A percentile compares a stretch with the other conserved stretches of the same genome.
These are phyloP conservation scores for Batillaria attramentaria DNA, from an alignment of 1,140 invertebrate genomes.

Conservation along the genomic window DNA sequence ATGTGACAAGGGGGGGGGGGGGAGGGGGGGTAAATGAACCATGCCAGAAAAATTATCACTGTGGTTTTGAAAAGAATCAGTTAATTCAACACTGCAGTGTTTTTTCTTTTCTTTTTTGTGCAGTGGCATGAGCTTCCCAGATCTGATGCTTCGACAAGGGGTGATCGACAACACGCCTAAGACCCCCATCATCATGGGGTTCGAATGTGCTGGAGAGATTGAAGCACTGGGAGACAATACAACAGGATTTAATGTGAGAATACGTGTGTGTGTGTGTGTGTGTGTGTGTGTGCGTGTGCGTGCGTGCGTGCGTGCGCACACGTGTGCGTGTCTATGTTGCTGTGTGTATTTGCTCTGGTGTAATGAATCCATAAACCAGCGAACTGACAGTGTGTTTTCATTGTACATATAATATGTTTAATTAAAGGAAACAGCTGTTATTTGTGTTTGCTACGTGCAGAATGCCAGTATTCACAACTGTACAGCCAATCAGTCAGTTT, in stretches of 20 bases:
- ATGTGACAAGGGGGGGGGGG: too few relatives aligned
- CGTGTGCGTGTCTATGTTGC: not conserved
- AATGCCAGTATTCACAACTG: too few relatives aligned
- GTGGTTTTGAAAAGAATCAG: not conserved
- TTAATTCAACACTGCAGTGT: not conserved
- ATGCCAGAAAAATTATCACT: not conserved
- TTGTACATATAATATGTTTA: too few relatives aligned
- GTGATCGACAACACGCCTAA: constrained; percentile 87
- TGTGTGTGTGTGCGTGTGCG: constrained; percentile 8
- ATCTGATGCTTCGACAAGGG: constrained; percentile 89
- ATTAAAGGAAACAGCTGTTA: too few relatives aligned
- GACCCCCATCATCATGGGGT: constrained; percentile 89
- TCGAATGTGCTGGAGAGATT: constrained; percentile 89
- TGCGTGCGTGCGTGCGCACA: not conserved
- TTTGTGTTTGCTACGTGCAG: too few relatives aligned
- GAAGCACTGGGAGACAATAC: constrained; percentile 86
- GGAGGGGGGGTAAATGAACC: too few relatives aligned
- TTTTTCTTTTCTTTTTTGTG: constrained; percentile 27
- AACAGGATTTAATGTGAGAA: constrained; percentile 84
- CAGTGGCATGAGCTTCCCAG: constrained; percentile 75
- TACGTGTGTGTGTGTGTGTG: constrained; percentile 9
- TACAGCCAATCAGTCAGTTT: too few relatives aligned
- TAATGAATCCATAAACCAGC: too few relatives aligned
- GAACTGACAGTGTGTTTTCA: too few relatives aligned
- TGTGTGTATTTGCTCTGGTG: too few relatives aligned